Base-by-base conservation (phyloP, 2,888 invertebrate genomes). In the Brenthis ino region DNA sequence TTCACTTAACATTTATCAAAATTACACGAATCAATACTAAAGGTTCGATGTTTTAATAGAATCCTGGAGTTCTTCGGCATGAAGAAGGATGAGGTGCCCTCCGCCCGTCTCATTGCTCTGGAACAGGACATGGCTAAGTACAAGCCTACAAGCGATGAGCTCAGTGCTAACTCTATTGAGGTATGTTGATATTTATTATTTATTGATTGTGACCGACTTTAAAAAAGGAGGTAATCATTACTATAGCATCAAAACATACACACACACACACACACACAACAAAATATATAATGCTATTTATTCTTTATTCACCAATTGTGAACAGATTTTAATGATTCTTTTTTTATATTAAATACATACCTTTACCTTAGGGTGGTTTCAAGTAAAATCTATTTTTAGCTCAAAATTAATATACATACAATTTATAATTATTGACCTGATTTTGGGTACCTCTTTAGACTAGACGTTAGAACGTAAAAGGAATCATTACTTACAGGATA, bases 21-120 rank as follows among this genome's bases (percentile, higher is more conserved):
- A 6, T 16, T 16, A n/a, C 51, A 8, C 4, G 28, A 20, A 20
- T 20, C 3, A n/a, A 48, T 37, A 56, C 56, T 14, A 24, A 20
- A 48, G 6, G 16, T 13, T 55, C 28, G 4, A 12, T 64, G 5
- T 55, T n/a, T 14, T 11, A 2, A 6, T 69, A 95, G 99, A 83
- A 99, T 99, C 87, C 94, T 99, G 86, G 99, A 99, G 93, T 99
- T 99, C 97, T 99, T 99, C 92, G 99, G 99, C 79, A 96, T 99
- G 95, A 97, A 96, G 93, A 97, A 97, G 88, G 97, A 97, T n/a
- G 98, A 98, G 85, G 95, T 97, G 14, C 98, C 98, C 11, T 95
- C 96, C 2, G 96, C 98, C 82, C 96, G 99, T 78, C 94, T 99
- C 75, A 99, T 99, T 87, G 96, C 96, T 75, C 94, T 99, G 74